These are phyloP conservation scores for Scelioninae gen. 2 DNA, from an alignment of 2,888 invertebrate genomes.

Conservation along the genomic window DNA sequence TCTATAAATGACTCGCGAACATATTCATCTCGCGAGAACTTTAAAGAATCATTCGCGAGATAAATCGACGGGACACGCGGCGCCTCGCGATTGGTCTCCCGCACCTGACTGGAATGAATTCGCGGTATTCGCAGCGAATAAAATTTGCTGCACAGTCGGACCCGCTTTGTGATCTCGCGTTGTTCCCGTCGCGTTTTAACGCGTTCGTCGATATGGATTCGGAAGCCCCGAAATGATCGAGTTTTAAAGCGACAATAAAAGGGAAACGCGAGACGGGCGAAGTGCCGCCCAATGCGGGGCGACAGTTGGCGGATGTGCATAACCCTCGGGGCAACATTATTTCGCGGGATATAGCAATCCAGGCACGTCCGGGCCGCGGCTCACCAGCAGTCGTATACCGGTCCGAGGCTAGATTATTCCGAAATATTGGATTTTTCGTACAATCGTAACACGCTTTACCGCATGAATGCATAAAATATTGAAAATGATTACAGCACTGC, in stretches of 20 bases:
- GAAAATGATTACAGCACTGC: conserved; percentile 37
- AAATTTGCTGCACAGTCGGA: conserved; percentile 49
- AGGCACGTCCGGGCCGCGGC: conserved; percentile 70
- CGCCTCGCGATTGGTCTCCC: conserved; percentile 57
- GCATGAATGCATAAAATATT: conserved; percentile 42
- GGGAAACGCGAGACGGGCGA: conserved; percentile 67
- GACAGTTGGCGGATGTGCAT: conserved; percentile 74
- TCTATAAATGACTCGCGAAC: conserved; percentile 41
- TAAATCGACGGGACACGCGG: conserved; percentile 69
- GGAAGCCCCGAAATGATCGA: conserved; percentile 67
- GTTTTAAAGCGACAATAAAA: conserved; percentile 75
- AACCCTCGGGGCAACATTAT: conserved; percentile 68
- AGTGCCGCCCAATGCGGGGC: conserved; percentile 61
- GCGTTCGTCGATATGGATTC: conserved; percentile 62
- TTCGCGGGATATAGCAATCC: conserved; percentile 71
- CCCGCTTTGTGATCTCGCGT: conserved; percentile 36
- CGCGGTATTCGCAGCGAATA: conserved; percentile 49
- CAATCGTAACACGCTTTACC: conserved; percentile 39
- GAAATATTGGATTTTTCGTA: conserved; percentile 64
- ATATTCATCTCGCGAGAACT: conserved; percentile 50
- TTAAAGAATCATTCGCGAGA: conserved; percentile 65
- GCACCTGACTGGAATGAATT: conserved; percentile 70
- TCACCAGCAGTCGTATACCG: conserved; percentile 61
- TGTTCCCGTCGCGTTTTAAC: conserved; percentile 59
- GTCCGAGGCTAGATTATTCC: conserved; percentile 64